Evolutionary conservation across 92 coral and sea anemone species (phyloP), one percentile per base, ranked within the genome.

Genomic region (Pocillopora grandis): DNA sequence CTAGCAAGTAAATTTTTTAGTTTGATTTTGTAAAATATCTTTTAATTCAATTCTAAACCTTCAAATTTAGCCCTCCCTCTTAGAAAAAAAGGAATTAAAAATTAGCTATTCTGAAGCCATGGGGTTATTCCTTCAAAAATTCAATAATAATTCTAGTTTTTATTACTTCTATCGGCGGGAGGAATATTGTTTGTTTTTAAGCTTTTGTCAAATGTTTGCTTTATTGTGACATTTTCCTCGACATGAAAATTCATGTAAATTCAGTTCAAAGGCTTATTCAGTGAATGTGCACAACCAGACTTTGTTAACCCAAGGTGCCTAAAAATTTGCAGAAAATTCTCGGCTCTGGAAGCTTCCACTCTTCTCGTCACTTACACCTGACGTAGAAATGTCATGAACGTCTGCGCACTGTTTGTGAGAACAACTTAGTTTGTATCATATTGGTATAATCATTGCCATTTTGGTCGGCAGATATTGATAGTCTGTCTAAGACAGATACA

Each of bases 301-400:
- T 17, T 37, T 36, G 75, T 55, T 19, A 57, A 56, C 20, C 31
- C 36, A n/a, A 1, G 12, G 17, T 57, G 60, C 64, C 52, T 75
- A 55, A 42, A 42, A 42, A 75, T 75, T 75, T 75, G 78, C 64
- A 75, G 63, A 62, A 56, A 75, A 19, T 52, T 21, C 37, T 23
- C 78, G 5, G 52, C 0, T 36, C 21, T 75, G 56, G 33, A 21
- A 71, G 55, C 9, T 15, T 12, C 27, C 11, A 71, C 49, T 35
- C 70, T 20, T 21, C 21, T 36, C n/a, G 2, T 4, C 14, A 70
- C 19, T 19, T 21, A 70, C 20, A 20, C 33, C 56, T 70, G n/a
- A 42, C 8, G 8, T 42, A 42, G 8, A 3, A 42, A 42, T 42
- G 4, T 42, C 52, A 42, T 42, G 7, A 42, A 42, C 52, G 52